Evolutionary conservation across 2,797 vertebrate species (phyloP), one percentile per base, ranked within the genome.

Genomic region (Hippoglossus hippoglossus): DNA sequence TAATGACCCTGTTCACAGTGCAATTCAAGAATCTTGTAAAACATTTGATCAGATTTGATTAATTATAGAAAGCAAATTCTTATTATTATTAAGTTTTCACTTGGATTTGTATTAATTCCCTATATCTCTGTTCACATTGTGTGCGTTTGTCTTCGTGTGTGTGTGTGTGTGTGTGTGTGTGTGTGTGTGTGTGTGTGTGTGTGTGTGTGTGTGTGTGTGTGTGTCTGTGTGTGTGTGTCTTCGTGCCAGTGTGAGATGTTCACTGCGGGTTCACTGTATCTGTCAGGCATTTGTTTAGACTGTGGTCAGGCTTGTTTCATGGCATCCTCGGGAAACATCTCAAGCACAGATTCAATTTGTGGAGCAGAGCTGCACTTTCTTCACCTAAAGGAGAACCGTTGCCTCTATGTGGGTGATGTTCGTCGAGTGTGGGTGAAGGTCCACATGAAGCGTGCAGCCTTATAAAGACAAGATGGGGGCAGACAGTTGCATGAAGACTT

Each of bases 251-350:
- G n/a, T 72, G 49, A 73, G 73, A 80, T 80, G 80, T 61, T 75
- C 51, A 41, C 12, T 59, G 21, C 81, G 81, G 85, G 80, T 61
- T 75, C 51, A 41, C 12, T 59, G 13, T 83, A 82, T 87, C 85
- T 78, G 83, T 82, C 87, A 84, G 85, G 70, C 54, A 73, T 80
- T 80, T 87, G 76, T 86, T 88, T 87, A 81, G 81, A 65, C 78
- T 89, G 79, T 76, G 78, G 87, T 89, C 56, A 63, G 63, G 11
- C 61, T 71, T 34, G 52, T 83, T 80, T 81, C 65, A 78, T 49
- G 54, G 47, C 4, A 16, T 81, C 75, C 73, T 77, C 26, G 0
- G 63, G 79, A 84, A 83, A 80, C 53, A 57, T 73, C 31, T 63
- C 65, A 54, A 85, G 72, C 63, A 60, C 75, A 71, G 81, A 67